A percentile compares a stretch with the other conserved stretches of the same genome.
These are phyloP conservation scores for Megamerina dolium DNA, from an alignment of 2,888 invertebrate genomes.

Conservation along the genomic window DNA sequence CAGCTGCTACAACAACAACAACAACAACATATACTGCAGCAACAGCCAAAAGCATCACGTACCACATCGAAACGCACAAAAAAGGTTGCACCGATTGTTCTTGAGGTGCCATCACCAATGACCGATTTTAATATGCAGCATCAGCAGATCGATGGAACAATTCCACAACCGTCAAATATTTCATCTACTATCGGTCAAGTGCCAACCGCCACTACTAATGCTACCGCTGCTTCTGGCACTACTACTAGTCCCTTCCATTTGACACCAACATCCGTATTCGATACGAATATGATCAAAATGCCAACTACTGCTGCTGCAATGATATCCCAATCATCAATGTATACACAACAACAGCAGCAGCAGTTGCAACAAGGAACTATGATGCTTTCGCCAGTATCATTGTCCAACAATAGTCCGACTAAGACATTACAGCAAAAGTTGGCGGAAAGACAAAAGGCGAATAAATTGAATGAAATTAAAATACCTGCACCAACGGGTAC, in stretches of 20 bases:
- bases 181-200: too few species aligned
- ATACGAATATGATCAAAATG: background rate
- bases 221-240: too few species aligned
- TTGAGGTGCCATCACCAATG: too few species aligned
- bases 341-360: conserved; percentile 8
- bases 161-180: too few species aligned
- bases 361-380: background rate
- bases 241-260: too few species aligned
- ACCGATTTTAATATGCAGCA: too few species aligned
- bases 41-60: background rate
- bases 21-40: background rate
- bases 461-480: conserved; percentile 23
- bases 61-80: background rate
- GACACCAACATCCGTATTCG: too few species aligned
- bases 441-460: conserved; percentile 57
- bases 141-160: too few species aligned
- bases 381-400: conserved; percentile 5
- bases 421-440: conserved; percentile 65
- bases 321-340: background rate
- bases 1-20: conserved; percentile 10
- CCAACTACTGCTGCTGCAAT: conserved; percentile 14
- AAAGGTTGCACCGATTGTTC: too few species aligned
- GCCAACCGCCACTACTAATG: too few species aligned
- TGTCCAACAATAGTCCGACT: conserved; percentile 46
- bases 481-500: background rate